Base-by-base conservation (phyloP, 92 coral and sea anemone genomes). In the Pocillopora meandrina region DNA sequence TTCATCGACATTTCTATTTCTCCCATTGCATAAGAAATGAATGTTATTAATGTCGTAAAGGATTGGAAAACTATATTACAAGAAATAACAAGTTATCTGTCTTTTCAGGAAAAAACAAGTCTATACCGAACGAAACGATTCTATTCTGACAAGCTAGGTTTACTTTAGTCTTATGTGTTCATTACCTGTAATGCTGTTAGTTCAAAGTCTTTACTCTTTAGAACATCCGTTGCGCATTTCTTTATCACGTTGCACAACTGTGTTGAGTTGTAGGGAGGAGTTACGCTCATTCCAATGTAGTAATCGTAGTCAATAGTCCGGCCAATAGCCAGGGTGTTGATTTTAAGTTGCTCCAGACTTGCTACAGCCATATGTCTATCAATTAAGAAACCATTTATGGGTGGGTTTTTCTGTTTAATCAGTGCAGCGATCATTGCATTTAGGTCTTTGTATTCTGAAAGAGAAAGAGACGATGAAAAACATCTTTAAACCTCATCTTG, bases 291-390 rank as follows among this genome's bases (percentile, higher is more conserved):
- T 1, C 95, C 93, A 68, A 92, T 36, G 36, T 88, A 78, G 83
- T 90, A 92, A 2, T 84, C 87, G 69, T 85, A 91, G 56, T 84
- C 86, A 20, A 96, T 36, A 78, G 91, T 65, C 47, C 85, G 87
- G 6, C 98, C 99, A 3, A 96, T 87, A 52, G 92, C 98, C 55
- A 94, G 66, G 10, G 64, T 73, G 21, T 84, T 74, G 7, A 65
- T 72, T 56, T 72, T 69, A 1, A 84, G 79, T 17, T 62, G 64
- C 36, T 86, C 71, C 8, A 75, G 16, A 65, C 80, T 55, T 12
- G 95, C 90, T 67, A 90, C 96, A 9, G 94, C 95, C n/a, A 84
- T 86, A 78, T 96, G 98, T 60, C 87, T 86, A 65, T 96, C 98
- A 26, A 96, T 65, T 58, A 96, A 69, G 19, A 96, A 69, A 0